phyloP scores from a whole-genome alignment of 2,113 vertebrate species.

The Choloepus hoffmanni region DNA sequence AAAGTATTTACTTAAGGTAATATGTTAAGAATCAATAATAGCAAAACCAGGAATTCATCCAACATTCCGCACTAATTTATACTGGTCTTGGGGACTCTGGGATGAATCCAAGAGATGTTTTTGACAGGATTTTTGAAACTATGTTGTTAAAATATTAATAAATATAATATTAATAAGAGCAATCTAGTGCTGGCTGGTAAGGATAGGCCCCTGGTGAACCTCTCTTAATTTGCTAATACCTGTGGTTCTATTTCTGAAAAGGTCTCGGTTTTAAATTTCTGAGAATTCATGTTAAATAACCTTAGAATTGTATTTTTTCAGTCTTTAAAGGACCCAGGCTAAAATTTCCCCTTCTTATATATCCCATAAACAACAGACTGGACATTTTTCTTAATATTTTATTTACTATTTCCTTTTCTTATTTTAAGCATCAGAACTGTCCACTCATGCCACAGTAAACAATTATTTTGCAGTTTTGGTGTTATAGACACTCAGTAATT shows the following conservation, averaged over 20 bases:
- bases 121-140: constrained; percentile 40
- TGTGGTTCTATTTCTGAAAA: constrained; percentile 50
- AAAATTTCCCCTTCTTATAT: background rate
- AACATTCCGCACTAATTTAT: constrained; percentile 32
- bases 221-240: constrained; percentile 43
- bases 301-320: constrained; percentile 36
- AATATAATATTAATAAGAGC: background rate
- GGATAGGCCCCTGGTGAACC: background rate
- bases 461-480: constrained; percentile 2
- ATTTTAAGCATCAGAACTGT: constrained; percentile 11
- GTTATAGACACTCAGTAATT: background rate
- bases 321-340: constrained; percentile 30
- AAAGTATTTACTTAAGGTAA: constrained; percentile 57
- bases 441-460: background rate
- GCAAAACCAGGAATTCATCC: constrained; percentile 40
- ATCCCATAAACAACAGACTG: constrained; percentile 14
- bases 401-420: background rate
- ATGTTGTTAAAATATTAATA: constrained; percentile 56
- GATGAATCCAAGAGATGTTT: background rate
- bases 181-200: background rate
- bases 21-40: constrained; percentile 59
- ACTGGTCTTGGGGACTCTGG: background rate
- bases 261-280: constrained; percentile 26
- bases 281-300: background rate
- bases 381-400: constrained; percentile 26